Conservation (phyloP, 1,140 invertebrate genomes). For the Cydia strobilella region DNA sequence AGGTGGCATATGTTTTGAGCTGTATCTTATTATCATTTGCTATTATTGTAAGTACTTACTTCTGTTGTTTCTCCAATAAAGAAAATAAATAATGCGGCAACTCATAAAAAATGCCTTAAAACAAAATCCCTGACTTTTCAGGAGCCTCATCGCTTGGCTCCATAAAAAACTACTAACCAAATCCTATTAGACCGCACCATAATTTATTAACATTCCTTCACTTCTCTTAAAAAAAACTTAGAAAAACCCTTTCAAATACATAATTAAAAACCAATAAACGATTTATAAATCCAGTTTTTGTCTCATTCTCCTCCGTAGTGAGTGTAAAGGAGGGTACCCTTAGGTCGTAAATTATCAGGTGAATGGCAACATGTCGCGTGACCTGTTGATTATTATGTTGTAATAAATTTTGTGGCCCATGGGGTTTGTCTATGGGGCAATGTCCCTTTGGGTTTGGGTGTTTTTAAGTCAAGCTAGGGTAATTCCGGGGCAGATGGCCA, state of each 20-base stretch:
- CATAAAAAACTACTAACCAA: background rate
- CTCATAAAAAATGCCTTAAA: too few relatives aligned
- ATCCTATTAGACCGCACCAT: background rate
- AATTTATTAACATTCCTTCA: conserved; percentile 9
- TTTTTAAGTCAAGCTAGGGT: background rate
- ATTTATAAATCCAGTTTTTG: conserved; percentile 55
- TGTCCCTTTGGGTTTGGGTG: background rate
- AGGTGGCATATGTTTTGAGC: too few relatives aligned
- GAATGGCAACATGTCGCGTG: conserved; percentile 56
- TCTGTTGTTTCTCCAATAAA: too few relatives aligned
- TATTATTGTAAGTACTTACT: too few relatives aligned
- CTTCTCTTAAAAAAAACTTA: conserved; percentile 21
- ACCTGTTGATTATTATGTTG: conserved; percentile 64
- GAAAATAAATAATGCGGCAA: too few relatives aligned
- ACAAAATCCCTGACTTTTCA: too few relatives aligned
- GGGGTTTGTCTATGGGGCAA: conserved; percentile 32
- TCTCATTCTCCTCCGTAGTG: conserved; percentile 36
- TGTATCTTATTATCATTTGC: too few relatives aligned
- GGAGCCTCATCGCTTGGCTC: background rate
- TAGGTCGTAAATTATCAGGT: conserved; percentile 59
- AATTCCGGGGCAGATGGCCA: too few relatives aligned
- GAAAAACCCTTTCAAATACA: conserved; percentile 36
- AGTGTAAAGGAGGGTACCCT: conserved; percentile 45
- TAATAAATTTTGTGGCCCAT: conserved; percentile 60
- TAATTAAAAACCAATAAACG: conserved; percentile 65